These are phyloP conservation scores for Platycercus adscitus DNA, from an alignment of 2,113 vertebrate species.

Conservation along the genomic window DNA sequence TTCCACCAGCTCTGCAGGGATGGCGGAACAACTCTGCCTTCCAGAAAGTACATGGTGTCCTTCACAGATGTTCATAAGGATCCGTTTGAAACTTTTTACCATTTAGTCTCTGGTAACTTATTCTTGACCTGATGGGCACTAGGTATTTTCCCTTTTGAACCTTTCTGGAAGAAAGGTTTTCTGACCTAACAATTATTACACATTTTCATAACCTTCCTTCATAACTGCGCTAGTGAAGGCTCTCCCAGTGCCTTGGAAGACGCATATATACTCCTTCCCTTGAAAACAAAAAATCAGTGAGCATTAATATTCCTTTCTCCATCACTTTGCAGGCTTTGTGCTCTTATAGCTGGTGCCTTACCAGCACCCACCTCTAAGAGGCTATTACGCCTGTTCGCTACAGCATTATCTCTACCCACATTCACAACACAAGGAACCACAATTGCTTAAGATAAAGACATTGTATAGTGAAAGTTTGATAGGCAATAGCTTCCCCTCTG, in stretches of 20 bases:
- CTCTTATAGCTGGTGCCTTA: not conserved
- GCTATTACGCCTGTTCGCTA: not conserved
- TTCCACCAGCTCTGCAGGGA: not conserved
- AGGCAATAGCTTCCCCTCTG: not conserved
- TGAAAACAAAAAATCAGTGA: not conserved
- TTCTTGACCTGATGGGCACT: not conserved
- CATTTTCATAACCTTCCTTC: not conserved
- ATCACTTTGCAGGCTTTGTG: not conserved
- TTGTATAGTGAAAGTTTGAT: not conserved
- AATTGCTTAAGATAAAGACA: not conserved
- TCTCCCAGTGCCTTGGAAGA: not conserved
- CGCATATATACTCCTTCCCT: not conserved
- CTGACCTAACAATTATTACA: not conserved
- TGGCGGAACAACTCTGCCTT: not conserved
- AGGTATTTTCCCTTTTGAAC: not conserved
- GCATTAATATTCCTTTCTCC: not conserved
- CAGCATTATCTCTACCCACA: rapidly evolving
- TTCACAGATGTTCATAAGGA: not conserved
- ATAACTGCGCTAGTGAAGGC: not conserved
- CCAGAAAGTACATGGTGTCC: slow-evolving; percentile 17
- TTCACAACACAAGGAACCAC: not conserved
- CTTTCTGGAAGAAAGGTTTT: not conserved
- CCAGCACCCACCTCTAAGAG: not conserved
- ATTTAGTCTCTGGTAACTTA: not conserved
- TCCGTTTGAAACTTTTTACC: not conserved